phyloP scores from a whole-genome alignment of 1,140 invertebrate genomes.

The Polypedilum pembai region DNA sequence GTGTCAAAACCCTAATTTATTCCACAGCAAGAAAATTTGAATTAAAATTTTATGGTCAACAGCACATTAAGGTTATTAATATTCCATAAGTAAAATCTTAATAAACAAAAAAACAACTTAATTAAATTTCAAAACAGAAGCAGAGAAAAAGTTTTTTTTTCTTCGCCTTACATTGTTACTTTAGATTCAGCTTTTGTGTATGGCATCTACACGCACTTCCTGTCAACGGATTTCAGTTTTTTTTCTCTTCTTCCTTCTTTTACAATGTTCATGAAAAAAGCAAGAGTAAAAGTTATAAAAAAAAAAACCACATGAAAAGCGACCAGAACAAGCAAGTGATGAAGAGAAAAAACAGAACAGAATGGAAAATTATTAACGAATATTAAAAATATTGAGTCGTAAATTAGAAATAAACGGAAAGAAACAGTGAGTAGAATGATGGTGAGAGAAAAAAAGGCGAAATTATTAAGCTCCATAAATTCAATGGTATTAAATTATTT shows the following conservation, averaged over 20 bases:
- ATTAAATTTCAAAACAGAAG: background rate
- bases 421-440: background rate
- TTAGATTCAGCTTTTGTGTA: background rate
- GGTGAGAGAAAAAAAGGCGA: background rate
- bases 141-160: background rate
- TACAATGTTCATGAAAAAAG: background rate
- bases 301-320: background rate
- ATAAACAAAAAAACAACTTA: background rate
- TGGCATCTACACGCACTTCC: conserved; percentile 5
- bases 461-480: background rate
- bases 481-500: conserved; percentile 14
- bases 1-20: too few relatives aligned
- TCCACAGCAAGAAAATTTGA: too few relatives aligned
- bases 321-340: background rate
- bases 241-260: background rate
- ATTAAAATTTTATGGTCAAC: too few relatives aligned
- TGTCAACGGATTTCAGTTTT: background rate
- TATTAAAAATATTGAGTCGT: conserved; percentile 24
- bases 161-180: background rate
- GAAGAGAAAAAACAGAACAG: background rate
- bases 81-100: too few relatives aligned
- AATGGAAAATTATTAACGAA: background rate
- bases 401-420: conserved; percentile 16
- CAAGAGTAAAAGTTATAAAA: background rate
- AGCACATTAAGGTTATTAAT: too few relatives aligned